Percentiles rank a stretch among this genome's conserved stretches.
Evolutionary conservation across 2,113 vertebrate genomes (phyloP).

Genomic region (Miniopterus natalensis): DNA sequence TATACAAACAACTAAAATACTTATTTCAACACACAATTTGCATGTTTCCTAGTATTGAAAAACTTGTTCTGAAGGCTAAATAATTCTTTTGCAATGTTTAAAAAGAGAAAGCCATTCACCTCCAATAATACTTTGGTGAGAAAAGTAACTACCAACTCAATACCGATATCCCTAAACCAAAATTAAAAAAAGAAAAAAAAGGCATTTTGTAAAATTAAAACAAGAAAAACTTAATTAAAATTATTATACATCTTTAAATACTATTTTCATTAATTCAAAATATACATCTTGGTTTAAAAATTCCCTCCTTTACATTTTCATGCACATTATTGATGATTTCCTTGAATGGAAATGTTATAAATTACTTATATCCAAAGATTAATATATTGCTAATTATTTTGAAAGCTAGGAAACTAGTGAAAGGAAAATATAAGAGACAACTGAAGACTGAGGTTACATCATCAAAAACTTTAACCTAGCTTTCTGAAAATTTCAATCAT

Average conservation of each 20-base stretch:
- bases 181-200: constrained; percentile 18
- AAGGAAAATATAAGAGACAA: neutral
- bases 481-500: constrained; percentile 6
- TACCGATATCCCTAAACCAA: neutral
- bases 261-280: constrained; percentile 54
- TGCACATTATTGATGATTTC: neutral
- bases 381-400: constrained; percentile 31
- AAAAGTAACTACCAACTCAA: neutral
- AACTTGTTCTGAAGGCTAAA: neutral
- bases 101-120: neutral
- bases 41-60: neutral
- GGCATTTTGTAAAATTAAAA: constrained; percentile 3
- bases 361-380: neutral
- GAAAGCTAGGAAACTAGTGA: neutral
- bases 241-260: neutral
- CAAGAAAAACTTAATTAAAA: constrained; percentile 9
- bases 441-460: neutral
- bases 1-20: neutral
- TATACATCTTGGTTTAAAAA: constrained; percentile 36
- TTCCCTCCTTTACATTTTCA: neutral
- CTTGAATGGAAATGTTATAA: neutral
- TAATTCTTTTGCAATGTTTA: neutral
- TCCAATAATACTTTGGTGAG: neutral
- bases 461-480: neutral
- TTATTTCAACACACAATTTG: constrained; percentile 12